phyloP scores from a whole-genome alignment of 1,140 invertebrate species.

The Aphelenchoides fujianensis region DNA sequence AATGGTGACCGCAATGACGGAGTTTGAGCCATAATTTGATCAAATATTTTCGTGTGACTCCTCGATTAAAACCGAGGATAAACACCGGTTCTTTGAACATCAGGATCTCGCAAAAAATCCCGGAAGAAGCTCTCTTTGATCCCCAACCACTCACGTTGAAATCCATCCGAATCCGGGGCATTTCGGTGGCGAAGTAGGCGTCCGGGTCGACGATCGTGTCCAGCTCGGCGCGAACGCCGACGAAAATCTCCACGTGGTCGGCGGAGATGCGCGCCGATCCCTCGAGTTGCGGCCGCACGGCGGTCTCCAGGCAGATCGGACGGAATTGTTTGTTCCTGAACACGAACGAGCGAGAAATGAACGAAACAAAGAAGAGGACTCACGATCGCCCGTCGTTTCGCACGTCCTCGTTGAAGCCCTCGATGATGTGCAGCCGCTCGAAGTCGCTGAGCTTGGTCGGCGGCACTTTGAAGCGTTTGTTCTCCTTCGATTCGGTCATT shows the following conservation, averaged over 20 bases:
- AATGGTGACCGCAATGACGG: too few species aligned
- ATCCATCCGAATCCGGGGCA: neutral
- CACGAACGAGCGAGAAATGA: too few species aligned
- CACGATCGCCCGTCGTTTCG: constrained; percentile 17
- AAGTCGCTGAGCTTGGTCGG: neutral
- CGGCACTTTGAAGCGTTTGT: constrained; percentile 5
- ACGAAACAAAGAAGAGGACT: neutral
- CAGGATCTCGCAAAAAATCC: too few species aligned
- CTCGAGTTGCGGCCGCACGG: constrained; percentile 10
- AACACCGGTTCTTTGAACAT: too few species aligned
- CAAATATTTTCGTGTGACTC: too few species aligned
- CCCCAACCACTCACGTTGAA: too few species aligned
- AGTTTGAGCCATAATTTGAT: too few species aligned
- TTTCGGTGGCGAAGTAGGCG: neutral
- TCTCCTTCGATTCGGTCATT: constrained; percentile 22
- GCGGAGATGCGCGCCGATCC: constrained; percentile 10
- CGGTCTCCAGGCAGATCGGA: constrained; percentile 13
- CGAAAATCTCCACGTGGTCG: constrained; percentile 9
- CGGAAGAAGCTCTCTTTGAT: too few species aligned
- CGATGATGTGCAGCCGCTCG: constrained; percentile 19
- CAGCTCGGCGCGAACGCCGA: constrained; percentile 16
- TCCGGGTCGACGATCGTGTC: constrained; percentile 7
- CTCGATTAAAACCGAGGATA: too few species aligned
- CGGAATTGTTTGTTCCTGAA: constrained; percentile 10
- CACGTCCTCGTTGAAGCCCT: constrained; percentile 13